Evolutionary conservation across 2,113 vertebrate genomes (phyloP).

Genomic region (Excalfactoria chinensis): DNA sequence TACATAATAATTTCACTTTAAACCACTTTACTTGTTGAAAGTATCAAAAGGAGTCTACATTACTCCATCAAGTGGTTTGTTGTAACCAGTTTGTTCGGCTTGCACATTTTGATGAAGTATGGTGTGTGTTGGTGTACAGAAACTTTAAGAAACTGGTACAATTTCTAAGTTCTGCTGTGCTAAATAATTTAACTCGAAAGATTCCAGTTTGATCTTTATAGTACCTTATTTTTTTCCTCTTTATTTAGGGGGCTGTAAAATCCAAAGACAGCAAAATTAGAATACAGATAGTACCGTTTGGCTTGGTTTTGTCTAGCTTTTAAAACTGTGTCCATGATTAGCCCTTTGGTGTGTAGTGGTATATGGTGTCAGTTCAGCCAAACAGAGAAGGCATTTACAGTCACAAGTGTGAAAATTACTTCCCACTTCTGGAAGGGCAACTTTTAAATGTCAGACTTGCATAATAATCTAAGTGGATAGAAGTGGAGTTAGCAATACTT

Average conservation of each 20-base stretch:
- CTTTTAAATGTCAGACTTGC: not conserved
- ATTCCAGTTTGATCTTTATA: too few species aligned
- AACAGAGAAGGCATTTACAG: not conserved
- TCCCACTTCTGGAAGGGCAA: not conserved
- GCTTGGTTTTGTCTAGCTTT: not conserved
- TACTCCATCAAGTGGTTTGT: not conserved
- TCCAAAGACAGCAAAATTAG: not conserved
- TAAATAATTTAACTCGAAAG: not conserved
- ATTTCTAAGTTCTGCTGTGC: not conserved
- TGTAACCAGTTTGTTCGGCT: not conserved
- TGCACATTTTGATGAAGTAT: not conserved
- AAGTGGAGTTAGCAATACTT: accelerated
- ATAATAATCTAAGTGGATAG: not conserved
- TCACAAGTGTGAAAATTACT: not conserved
- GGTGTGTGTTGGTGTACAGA: not conserved
- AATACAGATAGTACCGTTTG: not conserved
- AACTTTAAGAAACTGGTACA: not conserved
- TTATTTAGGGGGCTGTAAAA: not conserved
- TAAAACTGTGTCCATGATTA: not conserved
- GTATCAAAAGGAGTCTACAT: not conserved
- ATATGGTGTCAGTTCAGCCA: not conserved
- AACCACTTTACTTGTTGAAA: not conserved
- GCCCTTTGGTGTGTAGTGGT: too few species aligned
- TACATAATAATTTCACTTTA: not conserved
- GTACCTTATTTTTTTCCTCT: not conserved